These are phyloP conservation scores for Sipha flava DNA, from an alignment of 1,140 invertebrate genomes.

Conservation along the genomic window DNA sequence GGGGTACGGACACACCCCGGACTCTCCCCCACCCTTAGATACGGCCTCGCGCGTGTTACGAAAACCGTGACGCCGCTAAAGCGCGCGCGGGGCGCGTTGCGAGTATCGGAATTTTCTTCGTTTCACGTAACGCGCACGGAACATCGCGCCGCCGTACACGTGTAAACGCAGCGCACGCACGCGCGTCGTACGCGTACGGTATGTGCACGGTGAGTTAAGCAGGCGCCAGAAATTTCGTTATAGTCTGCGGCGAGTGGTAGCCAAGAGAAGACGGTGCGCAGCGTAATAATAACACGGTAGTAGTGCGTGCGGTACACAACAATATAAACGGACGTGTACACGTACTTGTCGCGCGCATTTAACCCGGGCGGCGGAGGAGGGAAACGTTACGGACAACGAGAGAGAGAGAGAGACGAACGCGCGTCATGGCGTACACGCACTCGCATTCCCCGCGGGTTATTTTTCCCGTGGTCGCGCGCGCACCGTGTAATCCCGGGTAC, in stretches of 20 bases:
- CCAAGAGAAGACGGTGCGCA: too few species aligned
- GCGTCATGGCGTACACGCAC: background rate
- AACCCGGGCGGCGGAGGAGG: background rate
- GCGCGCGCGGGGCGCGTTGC: background rate
- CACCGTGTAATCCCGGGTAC: background rate
- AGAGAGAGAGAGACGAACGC: background rate
- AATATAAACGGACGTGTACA: background rate
- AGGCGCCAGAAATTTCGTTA: constrained; percentile 32
- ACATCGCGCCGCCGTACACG: background rate
- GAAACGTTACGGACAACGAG: too few species aligned
- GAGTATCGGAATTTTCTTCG: background rate
- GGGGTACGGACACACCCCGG: too few species aligned
- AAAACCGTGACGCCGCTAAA: background rate
- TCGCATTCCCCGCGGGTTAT: background rate
- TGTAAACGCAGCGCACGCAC: background rate
- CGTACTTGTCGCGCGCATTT: background rate
- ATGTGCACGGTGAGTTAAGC: constrained; percentile 21
- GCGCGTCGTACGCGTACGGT: background rate
- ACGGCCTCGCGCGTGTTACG: too few species aligned
- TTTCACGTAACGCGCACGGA: background rate
- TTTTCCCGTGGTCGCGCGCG: background rate
- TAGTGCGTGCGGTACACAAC: background rate
- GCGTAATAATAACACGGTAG: background rate
- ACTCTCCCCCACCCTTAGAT: too few species aligned
- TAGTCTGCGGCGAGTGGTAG: constrained; percentile 11